These are phyloP conservation scores for Nyctereutes procyonoides DNA, from an alignment of 2,113 vertebrate genomes.

Conservation along the genomic window DNA sequence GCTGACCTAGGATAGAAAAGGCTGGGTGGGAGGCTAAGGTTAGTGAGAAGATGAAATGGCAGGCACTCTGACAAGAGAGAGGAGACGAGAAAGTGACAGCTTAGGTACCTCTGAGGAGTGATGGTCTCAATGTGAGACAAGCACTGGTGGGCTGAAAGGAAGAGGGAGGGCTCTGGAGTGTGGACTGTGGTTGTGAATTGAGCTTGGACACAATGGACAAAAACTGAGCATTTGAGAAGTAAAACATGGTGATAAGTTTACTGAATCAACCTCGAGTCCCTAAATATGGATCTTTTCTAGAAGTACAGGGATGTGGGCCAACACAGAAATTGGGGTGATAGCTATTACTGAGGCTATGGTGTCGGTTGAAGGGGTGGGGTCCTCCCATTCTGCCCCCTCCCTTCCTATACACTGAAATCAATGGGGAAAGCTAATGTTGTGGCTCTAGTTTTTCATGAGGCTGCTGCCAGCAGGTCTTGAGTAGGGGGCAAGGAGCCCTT, in stretches of 20 bases:
- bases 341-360: background rate
- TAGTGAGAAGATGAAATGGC: background rate
- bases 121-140: background rate
- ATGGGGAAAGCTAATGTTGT: background rate
- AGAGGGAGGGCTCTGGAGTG: background rate
- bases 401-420: background rate
- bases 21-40: background rate
- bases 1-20: background rate
- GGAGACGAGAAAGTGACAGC: background rate
- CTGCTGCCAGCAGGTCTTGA: constrained; percentile 18
- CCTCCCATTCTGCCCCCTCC: background rate
- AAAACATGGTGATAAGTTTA: background rate
- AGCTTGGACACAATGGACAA: background rate
- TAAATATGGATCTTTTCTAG: background rate
- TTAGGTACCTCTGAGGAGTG: background rate
- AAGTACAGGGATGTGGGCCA: background rate
- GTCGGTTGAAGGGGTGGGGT: background rate
- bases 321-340: background rate
- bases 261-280: background rate
- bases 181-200: background rate
- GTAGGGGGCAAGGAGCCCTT: constrained; percentile 26
- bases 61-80: background rate
- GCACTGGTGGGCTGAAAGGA: background rate
- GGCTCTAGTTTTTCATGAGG: background rate
- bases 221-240: background rate